Base-by-base conservation (phyloP, 2,113 vertebrate genomes). In the Tychaedon coryphoeus region DNA sequence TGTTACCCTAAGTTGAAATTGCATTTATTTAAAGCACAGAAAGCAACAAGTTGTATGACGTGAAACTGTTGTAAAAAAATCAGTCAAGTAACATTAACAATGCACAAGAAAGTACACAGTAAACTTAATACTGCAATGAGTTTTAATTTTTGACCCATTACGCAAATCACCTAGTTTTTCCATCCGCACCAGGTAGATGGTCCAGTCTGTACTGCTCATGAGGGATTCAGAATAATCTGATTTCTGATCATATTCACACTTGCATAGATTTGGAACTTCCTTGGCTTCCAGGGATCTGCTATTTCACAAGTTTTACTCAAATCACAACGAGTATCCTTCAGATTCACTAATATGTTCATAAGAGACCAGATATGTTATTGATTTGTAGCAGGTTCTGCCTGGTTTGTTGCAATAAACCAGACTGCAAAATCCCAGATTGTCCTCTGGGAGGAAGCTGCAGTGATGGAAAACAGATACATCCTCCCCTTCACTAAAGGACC, bases 391-490 rank as follows among this genome's bases (percentile, higher is more conserved):
- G 54, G 38, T 92, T 79, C 85, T 95, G 73, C 81, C 76, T 90
- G 61, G 19, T 69, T 79, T 94, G n/a, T 88, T 93, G 58, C 62
- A 78, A 73, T 69, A 72, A 90, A 82, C 31, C 43, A 64, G 73
- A 53, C 69, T 90, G 66, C 43, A 87, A 74, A 90, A 93, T 78
- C 74, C 24, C 40, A 57, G 12, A 42, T 53, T 54, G 28, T 93
- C 62, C 50, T 34, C 33, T 69, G 66, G 57, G 90, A 95, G 88
- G 88, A 94, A 94, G 81, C 71, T 79, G 58, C 66, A 79, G 47
- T 83, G 88, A 83, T 76, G 38, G 71, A 82, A 85, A 96, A 81
- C 85, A 93, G 91, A 81, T 29, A 66, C 47, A 80, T 92, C 47
- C 54, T 88, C 58, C 64, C 10, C 50, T 79, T 18, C 1, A 2